Evolutionary conservation across 2,888 invertebrate species (phyloP).

Genomic region (Rhagonycha fulva): DNA sequence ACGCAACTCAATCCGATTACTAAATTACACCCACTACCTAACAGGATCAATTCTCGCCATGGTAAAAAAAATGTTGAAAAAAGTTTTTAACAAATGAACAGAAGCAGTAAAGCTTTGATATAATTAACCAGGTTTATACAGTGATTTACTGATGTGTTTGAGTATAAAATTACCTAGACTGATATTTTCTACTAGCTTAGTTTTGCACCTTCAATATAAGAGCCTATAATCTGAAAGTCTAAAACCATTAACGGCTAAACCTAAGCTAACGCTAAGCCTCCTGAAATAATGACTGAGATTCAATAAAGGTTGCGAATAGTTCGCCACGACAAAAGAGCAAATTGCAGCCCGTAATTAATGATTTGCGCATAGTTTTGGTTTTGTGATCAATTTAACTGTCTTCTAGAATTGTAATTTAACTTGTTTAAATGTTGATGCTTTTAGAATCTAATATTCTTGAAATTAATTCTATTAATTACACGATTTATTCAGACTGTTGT

Average conservation of each 20-base stretch:
- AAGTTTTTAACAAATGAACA: background rate
- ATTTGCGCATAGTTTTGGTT: slow-evolving; percentile 50
- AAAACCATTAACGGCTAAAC: slow-evolving; percentile 36
- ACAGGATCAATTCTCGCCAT: slow-evolving; percentile 1
- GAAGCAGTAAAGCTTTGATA: background rate
- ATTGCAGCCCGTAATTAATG: slow-evolving; percentile 50
- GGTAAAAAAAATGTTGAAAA: background rate
- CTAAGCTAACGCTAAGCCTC: slow-evolving; percentile 41
- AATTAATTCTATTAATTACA: background rate
- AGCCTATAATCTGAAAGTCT: slow-evolving; percentile 25
- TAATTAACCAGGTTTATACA: background rate
- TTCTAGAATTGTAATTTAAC: slow-evolving; percentile 46
- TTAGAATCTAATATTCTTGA: slow-evolving; percentile 8
- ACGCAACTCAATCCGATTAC: slow-evolving; percentile 27
- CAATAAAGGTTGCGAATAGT: slow-evolving; percentile 46
- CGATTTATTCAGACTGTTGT: background rate
- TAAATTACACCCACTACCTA: slow-evolving; percentile 17
- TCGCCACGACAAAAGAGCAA: slow-evolving; percentile 47
- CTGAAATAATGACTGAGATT: slow-evolving; percentile 47
- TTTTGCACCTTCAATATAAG: slow-evolving; percentile 28
- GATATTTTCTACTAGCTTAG: slow-evolving; percentile 24
- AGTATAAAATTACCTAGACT: slow-evolving; percentile 19
- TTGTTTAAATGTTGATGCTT: slow-evolving; percentile 36
- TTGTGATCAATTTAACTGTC: slow-evolving; percentile 50
- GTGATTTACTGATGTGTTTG: slow-evolving; percentile 4